These are phyloP conservation scores for Carassius auratus DNA, from an alignment of 2,113 vertebrate species.

Conservation along the genomic window DNA sequence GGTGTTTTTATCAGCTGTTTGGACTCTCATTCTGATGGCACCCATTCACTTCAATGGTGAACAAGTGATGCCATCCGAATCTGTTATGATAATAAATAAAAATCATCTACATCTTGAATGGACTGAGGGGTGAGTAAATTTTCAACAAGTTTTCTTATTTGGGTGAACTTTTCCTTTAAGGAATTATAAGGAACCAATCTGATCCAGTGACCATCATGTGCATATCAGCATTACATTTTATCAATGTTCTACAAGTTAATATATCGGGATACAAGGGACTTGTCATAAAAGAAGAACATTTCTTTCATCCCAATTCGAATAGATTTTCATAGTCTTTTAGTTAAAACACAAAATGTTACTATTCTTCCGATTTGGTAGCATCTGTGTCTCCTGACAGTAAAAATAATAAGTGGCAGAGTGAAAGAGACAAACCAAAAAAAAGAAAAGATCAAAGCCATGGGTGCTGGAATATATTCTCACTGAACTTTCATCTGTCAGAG, in stretches of 20 bases:
- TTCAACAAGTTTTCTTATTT: too few species aligned
- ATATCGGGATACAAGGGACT: background rate
- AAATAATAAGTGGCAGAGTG: background rate
- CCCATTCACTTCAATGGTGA: too few species aligned
- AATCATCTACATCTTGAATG: too few species aligned
- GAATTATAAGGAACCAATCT: too few species aligned
- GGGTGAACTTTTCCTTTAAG: too few species aligned
- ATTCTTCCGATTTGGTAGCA: background rate
- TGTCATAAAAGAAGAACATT: background rate
- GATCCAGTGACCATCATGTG: too few species aligned
- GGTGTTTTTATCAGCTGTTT: too few species aligned
- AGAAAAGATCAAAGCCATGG: constrained; percentile 35
- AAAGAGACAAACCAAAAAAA: constrained; percentile 14
- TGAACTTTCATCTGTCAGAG: constrained; percentile 33
- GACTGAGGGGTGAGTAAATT: too few species aligned
- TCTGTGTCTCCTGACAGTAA: constrained; percentile 1
- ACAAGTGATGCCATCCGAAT: too few species aligned
- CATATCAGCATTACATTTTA: too few species aligned
- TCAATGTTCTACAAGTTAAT: background rate
- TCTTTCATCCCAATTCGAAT: background rate
- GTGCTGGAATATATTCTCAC: constrained; percentile 9
- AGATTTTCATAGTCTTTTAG: background rate
- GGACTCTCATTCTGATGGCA: too few species aligned
- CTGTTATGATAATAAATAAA: too few species aligned
- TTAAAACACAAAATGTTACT: background rate